Base-by-base conservation (phyloP, 2,797 vertebrate species). In the Mormyrus hasselquistii region DNA sequence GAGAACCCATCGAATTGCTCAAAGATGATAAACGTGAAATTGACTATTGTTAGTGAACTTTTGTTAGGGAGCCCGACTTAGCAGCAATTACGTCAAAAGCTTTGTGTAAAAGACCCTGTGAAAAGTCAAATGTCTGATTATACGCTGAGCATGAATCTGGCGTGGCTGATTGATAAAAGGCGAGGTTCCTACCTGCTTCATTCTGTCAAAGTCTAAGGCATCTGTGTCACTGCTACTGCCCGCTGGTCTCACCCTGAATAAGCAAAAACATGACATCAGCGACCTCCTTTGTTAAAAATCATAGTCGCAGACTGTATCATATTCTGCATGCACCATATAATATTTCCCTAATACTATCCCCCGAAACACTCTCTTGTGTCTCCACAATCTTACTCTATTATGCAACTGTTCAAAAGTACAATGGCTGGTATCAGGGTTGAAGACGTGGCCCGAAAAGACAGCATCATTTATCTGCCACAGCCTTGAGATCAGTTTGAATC, bases 141-240 rank as follows among this genome's bases (percentile, higher is more conserved):
- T 44, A 19, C 38, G 41, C 29, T 3, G 22, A 38, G 73, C 6
- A 44, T 44, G 14, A 79, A n/a, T 79, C 16, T 8, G 73, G 69
- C 5, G 3, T 73, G 65, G 73, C 14, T 44, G 38, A 44, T 44
- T 44, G 73, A 44, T 79, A 44, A 84, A 50, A 52, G 47, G 82
- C 19, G 22, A 49, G 41, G 22, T 29, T 86, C 96, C 91, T 92
- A 99, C 99, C 97, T 99, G 98, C 92, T 99, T 99, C 98, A 99
- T 99, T 92, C 98, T 96, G 96, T 99, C 99, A 92, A 99, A 97
- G 89, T 99, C 99, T 91, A 98, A 97, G 94, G 96, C 96, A 92
- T 99, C 98, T 89, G 97, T 95, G 47, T 99, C 99, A 73, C 97
- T 97, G 88, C 95, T 96, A 93, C 97, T 97, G 91, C 97, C 98